Percentiles rank a stretch among this genome's conserved stretches.
phyloP scores from a whole-genome alignment of 1,140 invertebrate species.

The Brachionus angularis region DNA sequence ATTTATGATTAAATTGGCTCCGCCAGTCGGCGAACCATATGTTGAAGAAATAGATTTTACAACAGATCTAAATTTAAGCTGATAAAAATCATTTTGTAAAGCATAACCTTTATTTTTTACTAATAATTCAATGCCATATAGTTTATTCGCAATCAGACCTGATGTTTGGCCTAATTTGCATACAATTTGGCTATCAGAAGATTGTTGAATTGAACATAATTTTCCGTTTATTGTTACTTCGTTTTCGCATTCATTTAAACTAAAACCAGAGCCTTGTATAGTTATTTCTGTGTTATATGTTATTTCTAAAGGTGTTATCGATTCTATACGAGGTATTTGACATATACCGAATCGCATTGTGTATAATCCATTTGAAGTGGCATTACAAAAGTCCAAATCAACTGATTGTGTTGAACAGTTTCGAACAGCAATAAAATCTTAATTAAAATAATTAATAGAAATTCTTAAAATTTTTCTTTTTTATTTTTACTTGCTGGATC shows the following conservation, averaged over 20 bases:
- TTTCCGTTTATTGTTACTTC: background rate
- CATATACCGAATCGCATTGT: constrained; percentile 9
- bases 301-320: background rate
- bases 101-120: constrained; percentile 26
- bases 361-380: background rate
- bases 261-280: constrained; percentile 46
- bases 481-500: constrained; percentile 17
- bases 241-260: background rate
- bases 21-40: background rate
- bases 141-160: background rate
- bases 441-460: background rate
- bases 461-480: background rate
- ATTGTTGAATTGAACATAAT: background rate
- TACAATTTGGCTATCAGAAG: constrained; percentile 44
- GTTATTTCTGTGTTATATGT: constrained; percentile 34
- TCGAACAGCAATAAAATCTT: background rate
- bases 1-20: background rate
- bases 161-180: background rate
- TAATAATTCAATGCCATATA: background rate
- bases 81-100: background rate
- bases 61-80: background rate
- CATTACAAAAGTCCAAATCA: background rate
- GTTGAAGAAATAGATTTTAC: background rate
- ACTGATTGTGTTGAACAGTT: background rate
- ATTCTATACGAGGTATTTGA: background rate